Percentiles rank a stretch among this genome's conserved stretches.
phyloP scores from a whole-genome alignment of 1,140 invertebrate genomes.

The Teleogryllus occipitalis region DNA sequence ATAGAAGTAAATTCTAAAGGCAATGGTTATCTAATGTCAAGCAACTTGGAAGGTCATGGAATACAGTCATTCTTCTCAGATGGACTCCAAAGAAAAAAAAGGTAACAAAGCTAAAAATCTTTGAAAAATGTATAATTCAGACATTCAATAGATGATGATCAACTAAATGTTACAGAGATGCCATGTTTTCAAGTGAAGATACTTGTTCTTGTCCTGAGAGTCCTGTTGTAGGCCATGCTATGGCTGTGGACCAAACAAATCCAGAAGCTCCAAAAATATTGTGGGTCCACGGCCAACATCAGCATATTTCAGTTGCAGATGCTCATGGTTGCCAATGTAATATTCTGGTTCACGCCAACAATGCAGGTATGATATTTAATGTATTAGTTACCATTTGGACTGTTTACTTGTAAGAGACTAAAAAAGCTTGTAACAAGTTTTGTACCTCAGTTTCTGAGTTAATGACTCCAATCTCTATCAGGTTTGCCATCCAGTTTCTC shows the following conservation, averaged over 20 bases:
- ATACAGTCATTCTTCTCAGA: conserved; percentile 47
- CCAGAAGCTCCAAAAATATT: conserved; percentile 48
- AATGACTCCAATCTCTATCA: no score
- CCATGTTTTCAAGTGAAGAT: neutral
- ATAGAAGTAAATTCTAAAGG: conserved; percentile 47
- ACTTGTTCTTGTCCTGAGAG: conserved; percentile 50
- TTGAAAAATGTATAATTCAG: no score
- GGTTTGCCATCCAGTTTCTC: no score
- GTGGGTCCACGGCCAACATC: conserved; percentile 51
- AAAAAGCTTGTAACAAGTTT: no score
- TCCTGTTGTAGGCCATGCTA: conserved; percentile 48
- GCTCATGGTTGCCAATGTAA: conserved; percentile 56
- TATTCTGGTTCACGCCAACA: conserved; percentile 41
- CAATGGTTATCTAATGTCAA: conserved; percentile 51
- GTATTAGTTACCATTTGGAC: no score
- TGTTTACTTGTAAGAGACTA: no score
- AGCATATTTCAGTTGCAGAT: conserved; percentile 54
- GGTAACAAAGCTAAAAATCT: no score
- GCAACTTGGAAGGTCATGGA: conserved; percentile 45
- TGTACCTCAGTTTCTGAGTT: no score
- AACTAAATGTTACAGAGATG: neutral
- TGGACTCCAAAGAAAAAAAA: neutral
- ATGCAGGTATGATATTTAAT: conserved; percentile 16
- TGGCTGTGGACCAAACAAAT: conserved; percentile 57
- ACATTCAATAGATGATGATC: no score